Base-by-base conservation (phyloP, 2,888 invertebrate species). In the Heliconius ethilla region DNA sequence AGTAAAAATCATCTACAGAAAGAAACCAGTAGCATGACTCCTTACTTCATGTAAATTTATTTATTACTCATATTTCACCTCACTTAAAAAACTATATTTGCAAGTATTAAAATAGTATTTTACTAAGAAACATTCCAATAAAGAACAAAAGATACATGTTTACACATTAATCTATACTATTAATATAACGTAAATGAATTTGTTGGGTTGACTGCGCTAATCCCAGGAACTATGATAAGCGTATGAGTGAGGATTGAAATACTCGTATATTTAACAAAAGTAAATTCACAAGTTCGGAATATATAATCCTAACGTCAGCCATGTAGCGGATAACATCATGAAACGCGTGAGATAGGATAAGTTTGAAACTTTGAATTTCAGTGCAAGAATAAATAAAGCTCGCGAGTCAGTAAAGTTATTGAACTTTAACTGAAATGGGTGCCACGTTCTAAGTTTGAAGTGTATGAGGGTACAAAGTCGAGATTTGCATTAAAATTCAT, bases 401-500 rank as follows among this genome's bases (percentile, higher is more conserved):
- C 73, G 74, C 75, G 73, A 80, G 74, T 79, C 75, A 45, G 75
- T 76, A 76, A 79, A 81, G 80, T 79, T 82, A 82, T 82, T 77
- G 81, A 81, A 80, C 79, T 81, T 77, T 75, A 77, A 55, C 80
- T 78, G 77, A 77, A 82, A 78, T 79, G 78, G 79, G 79, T 76
- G 78, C 79, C 63, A 76, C 74, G 78, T 63, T 76, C 70, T 70
- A 80, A 82, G 79, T 81, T 82, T 76, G 76, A 80, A 82, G 80
- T 78, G 75, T 76, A 79, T 77, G 80, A 70, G 40, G 77, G 80
- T 80, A 78, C 79, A 76, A 79, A 77, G 81, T 79, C 79, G 80
- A 75, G 80, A 81, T 80, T 81, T 80, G 82, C 79, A 79, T 79
- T 79, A 80, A 81, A 81, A 81, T 81, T 82, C 82, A 82, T 82